These are phyloP conservation scores for Acrobeloides nanus DNA, from an alignment of 2,888 invertebrate species.

Conservation along the genomic window DNA sequence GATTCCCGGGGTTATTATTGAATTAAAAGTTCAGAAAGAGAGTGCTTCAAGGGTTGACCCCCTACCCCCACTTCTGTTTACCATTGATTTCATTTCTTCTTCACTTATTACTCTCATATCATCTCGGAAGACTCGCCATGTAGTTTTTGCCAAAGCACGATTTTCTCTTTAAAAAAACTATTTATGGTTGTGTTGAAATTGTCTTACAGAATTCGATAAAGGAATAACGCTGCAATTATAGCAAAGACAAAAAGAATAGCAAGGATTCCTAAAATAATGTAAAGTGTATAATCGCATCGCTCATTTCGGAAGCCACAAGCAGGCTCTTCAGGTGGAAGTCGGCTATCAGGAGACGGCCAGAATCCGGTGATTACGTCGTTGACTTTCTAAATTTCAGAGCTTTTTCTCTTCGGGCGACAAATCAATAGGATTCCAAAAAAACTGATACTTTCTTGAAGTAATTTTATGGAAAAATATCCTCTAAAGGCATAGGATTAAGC, in stretches of 20 bases:
- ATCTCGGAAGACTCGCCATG: slow-evolving; percentile 47
- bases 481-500: too few species aligned
- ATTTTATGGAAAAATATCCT: too few species aligned
- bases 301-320: slow-evolving; percentile 38
- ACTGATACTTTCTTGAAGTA: neutral
- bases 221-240: too few species aligned
- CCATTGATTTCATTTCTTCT: slow-evolving; percentile 51
- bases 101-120: slow-evolving; percentile 46
- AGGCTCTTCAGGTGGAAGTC: slow-evolving; percentile 38
- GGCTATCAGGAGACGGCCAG: slow-evolving; percentile 42
- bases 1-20: too few species aligned
- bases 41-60: too few species aligned
- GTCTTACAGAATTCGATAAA: too few species aligned
- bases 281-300: slow-evolving; percentile 27
- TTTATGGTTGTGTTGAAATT: too few species aligned
- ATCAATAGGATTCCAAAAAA: neutral
- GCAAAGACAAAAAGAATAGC: too few species aligned
- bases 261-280: slow-evolving; percentile 24
- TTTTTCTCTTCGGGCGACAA: too few species aligned
- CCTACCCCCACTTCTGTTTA: too few species aligned
- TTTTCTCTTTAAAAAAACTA: slow-evolving; percentile 47
- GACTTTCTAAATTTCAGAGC: slow-evolving; percentile 25
- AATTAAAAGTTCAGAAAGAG: too few species aligned
- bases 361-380: slow-evolving; percentile 40
- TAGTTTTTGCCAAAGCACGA: slow-evolving; percentile 37